Percentiles rank a stretch among this genome's conserved stretches.
phyloP scores from a whole-genome alignment of 2,888 invertebrate species.

The Dryococelus australis region DNA sequence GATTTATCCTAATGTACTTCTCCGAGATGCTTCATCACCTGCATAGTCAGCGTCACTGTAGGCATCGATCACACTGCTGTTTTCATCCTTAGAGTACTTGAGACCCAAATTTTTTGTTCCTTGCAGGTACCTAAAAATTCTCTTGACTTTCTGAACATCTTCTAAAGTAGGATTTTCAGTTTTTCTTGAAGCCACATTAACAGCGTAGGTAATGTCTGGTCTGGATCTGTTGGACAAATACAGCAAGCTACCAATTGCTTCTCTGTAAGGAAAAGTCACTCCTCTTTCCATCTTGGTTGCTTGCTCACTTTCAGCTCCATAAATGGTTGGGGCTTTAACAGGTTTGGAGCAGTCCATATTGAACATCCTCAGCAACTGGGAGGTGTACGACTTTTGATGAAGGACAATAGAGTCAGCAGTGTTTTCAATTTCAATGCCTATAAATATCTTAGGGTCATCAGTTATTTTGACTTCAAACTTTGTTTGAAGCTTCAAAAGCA shows the following conservation, averaged over 20 bases:
- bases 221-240: not conserved
- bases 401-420: not conserved
- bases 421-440: not conserved
- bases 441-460: not conserved
- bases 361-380: not conserved
- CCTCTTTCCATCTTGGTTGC: not conserved
- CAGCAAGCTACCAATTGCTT: not conserved
- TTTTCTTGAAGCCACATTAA: not conserved
- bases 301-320: not conserved
- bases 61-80: not conserved
- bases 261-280: not conserved
- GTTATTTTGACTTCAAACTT: not conserved
- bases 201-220: not conserved
- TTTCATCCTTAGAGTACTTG: not conserved
- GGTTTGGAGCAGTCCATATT: not conserved
- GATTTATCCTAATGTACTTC: not conserved
- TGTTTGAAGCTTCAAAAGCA: not conserved
- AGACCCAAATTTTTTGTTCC: too few species aligned
- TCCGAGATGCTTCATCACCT: not conserved
- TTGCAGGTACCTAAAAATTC: not conserved
- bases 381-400: not conserved
- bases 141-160: not conserved
- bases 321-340: not conserved
- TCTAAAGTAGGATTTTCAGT: not conserved
- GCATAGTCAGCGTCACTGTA: constrained; percentile 3